phyloP scores from a whole-genome alignment of 92 coral and sea anemone species.

The Porites evermanni region DNA sequence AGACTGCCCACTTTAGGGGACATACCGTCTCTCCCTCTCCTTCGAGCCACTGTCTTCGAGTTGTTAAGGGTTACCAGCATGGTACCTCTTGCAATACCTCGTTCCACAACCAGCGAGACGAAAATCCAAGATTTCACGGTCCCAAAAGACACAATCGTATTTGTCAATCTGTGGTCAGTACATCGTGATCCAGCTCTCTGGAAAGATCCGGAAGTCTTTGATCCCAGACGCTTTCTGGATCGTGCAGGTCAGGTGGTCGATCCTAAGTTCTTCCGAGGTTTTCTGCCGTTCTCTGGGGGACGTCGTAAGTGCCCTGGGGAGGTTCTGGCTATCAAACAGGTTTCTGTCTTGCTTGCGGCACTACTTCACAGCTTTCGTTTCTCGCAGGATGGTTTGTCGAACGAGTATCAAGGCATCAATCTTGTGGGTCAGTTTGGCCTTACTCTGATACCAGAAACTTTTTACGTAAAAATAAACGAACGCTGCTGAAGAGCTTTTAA shows the following conservation, averaged over 20 bases:
- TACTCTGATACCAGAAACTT: constrained; percentile 6
- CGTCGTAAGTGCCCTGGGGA: constrained; percentile 62
- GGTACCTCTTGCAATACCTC: constrained; percentile 75
- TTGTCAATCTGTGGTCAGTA: constrained; percentile 60
- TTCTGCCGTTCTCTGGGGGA: constrained; percentile 52
- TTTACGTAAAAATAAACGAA: constrained; percentile 24
- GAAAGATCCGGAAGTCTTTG: constrained; percentile 61
- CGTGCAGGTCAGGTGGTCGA: constrained; percentile 43
- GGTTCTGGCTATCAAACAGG: constrained; percentile 12
- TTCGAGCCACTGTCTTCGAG: constrained; percentile 75
- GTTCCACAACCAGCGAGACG: constrained; percentile 71
- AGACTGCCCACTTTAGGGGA: constrained; percentile 66
- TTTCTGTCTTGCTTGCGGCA: constrained; percentile 31
- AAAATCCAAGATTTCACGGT: constrained; percentile 61
- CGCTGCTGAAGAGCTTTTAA: not conserved
- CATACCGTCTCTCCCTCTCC: constrained; percentile 65
- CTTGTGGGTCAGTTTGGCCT: constrained; percentile 37
- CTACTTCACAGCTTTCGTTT: constrained; percentile 52
- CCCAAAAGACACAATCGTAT: constrained; percentile 70
- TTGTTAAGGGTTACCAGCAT: constrained; percentile 69
- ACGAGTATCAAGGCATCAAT: constrained; percentile 35
- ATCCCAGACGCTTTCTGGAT: constrained; percentile 55
- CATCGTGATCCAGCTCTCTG: constrained; percentile 50
- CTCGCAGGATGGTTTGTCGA: constrained; percentile 47
- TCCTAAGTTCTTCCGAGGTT: constrained; percentile 42